Evolutionary conservation across 2,888 invertebrate genomes (phyloP), one percentile per base, ranked within the genome.

Genomic region (Drosophila vallismaia): DNA sequence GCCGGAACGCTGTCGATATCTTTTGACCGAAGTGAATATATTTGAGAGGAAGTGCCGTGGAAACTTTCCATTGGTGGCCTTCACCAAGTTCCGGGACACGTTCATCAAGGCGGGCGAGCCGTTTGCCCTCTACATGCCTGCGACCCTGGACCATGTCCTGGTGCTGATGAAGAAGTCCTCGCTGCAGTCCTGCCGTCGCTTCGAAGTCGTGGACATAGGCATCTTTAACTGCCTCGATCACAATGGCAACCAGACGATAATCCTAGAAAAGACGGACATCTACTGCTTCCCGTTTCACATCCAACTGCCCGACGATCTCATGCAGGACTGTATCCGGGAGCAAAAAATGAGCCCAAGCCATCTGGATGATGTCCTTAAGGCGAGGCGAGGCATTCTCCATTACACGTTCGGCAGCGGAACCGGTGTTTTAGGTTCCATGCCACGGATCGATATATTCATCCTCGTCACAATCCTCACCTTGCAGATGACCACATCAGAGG

Each of bases 211-310:
- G n/a, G 31, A 71, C 4, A 14, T 52, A 0, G 42, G 49, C n/a
- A 14, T 26, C 4, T 86, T 74, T 14, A 0, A 50, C 0, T 83
- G 83, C 29, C 29, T 53, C 4, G 63, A 71, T 19, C 5, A 3
- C 1, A 14, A 52, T 1, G 52, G 24, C 0, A 69, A 52, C 14
- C 29, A 29, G 0, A 66, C 49, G 2, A 3, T 79, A 3, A 36
- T 26, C 4, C 48, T 87, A 4, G 12, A 33, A 0, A n/a, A 42
- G 0, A 72, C 70, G 0, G 29, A 42, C 2, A 74, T 83, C 48
- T 69, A 55, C 6, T 83, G 80, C 51, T 80, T 86, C 29, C 76
- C 81, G 4, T 84, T 84, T 55, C 84, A 84, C 55, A 57, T 86
- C 1, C 80, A 77, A 31, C 8, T 86, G 33, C 42, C 70, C 12